Percentiles rank a stretch among this genome's conserved stretches.
phyloP scores from a whole-genome alignment of 2,888 invertebrate species.

The Pristionchus entomophagus region DNA sequence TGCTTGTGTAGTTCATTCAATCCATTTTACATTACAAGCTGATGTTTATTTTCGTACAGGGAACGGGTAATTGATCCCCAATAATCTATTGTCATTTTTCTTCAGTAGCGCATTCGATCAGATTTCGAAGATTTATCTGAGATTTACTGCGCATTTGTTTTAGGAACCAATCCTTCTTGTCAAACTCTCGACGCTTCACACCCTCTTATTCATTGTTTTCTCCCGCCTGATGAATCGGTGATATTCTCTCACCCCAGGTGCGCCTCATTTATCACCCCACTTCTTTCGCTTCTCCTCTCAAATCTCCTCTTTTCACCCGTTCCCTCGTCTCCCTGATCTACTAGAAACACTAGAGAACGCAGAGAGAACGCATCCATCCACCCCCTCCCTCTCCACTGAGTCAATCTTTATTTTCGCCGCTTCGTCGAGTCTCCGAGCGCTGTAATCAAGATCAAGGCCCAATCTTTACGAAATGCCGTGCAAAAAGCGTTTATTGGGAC shows the following conservation, averaged over 20 bases:
- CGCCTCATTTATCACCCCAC: not conserved
- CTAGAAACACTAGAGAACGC: not conserved
- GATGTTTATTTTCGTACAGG: too few species aligned
- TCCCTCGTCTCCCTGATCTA: not conserved
- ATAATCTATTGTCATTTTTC: too few species aligned
- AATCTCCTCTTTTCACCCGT: not conserved
- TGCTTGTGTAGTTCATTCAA: too few species aligned
- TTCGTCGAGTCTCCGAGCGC: not conserved
- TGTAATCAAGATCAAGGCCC: conserved; percentile 1
- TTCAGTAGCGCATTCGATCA: not conserved
- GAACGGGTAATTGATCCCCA: too few species aligned
- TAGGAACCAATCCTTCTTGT: not conserved
- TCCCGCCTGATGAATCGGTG: not conserved
- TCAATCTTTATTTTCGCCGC: conserved; percentile 32
- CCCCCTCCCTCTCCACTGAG: not conserved
- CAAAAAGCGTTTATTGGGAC: conserved; percentile 8
- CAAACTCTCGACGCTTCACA: not conserved
- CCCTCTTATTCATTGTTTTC: not conserved
- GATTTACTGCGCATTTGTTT: not conserved
- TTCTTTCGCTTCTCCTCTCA: not conserved
- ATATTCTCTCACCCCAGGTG: not conserved
- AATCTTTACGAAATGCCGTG: not conserved
- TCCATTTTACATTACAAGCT: too few species aligned
- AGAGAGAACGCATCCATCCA: not conserved
- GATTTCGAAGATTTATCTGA: not conserved